Conservation (phyloP, 2,888 invertebrate species). For the Philhelius pedissequus region DNA sequence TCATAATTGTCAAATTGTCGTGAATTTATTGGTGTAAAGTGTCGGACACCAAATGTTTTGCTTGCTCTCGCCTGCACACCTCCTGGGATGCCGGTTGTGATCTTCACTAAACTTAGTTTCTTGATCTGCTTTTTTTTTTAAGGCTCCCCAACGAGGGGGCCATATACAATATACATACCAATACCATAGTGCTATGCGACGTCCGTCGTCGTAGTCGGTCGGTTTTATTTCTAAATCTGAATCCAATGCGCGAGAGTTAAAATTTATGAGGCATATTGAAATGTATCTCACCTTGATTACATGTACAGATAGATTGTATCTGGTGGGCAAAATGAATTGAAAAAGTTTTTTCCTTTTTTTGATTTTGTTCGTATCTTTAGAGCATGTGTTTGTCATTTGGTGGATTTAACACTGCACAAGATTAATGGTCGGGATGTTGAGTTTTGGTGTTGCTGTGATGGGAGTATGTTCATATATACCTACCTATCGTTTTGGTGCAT, state of each 20-base stretch:
- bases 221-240: slow-evolving; percentile 55
- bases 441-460: slow-evolving; percentile 39
- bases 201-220: background rate
- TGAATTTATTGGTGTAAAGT: slow-evolving; percentile 67
- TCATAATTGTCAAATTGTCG: slow-evolving; percentile 78
- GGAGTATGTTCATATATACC: background rate
- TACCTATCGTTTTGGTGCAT: slow-evolving; percentile 33
- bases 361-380: slow-evolving; percentile 31
- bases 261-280: slow-evolving; percentile 78
- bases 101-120: slow-evolving; percentile 49
- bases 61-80: background rate
- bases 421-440: slow-evolving; percentile 65
- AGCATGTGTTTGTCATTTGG: slow-evolving; percentile 68
- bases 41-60: slow-evolving; percentile 47
- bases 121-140: background rate
- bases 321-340: slow-evolving; percentile 67
- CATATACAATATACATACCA: background rate
- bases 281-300: slow-evolving; percentile 77
- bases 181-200: background rate
- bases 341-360: slow-evolving; percentile 41
- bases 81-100: slow-evolving; percentile 46
- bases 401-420: slow-evolving; percentile 67
- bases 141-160: slow-evolving; percentile 43
- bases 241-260: slow-evolving; percentile 62
- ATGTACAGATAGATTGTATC: slow-evolving; percentile 68